Percentiles rank a stretch among this genome's conserved stretches.
These are phyloP conservation scores for Gymnoscelis rufifasciata DNA, from an alignment of 2,888 invertebrate species.

Conservation along the genomic window DNA sequence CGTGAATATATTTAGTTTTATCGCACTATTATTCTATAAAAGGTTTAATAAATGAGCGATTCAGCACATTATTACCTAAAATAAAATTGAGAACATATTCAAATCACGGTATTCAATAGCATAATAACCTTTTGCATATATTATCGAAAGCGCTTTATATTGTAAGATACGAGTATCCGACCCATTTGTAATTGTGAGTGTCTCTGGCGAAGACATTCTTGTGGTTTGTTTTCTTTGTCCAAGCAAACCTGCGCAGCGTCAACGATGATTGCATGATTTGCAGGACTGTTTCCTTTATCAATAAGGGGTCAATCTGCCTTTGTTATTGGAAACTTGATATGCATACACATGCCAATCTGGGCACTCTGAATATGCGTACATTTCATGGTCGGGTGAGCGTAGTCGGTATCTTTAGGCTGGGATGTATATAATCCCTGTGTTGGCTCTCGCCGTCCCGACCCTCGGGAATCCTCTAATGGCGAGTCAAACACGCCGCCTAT, in stretches of 20 bases:
- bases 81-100: slow-evolving; percentile 31
- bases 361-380: slow-evolving; percentile 16
- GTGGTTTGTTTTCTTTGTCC: slow-evolving; percentile 7
- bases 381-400: slow-evolving; percentile 25
- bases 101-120: slow-evolving; percentile 20
- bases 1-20: slow-evolving; percentile 61
- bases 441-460: slow-evolving; percentile 27
- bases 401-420: slow-evolving; percentile 27
- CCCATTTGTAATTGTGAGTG: slow-evolving; percentile 5
- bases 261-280: slow-evolving; percentile 11
- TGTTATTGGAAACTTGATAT: slow-evolving; percentile 19
- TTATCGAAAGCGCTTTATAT: background rate
- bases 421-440: slow-evolving; percentile 46
- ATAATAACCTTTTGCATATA: slow-evolving; percentile 8
- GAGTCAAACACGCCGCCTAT: slow-evolving; percentile 61
- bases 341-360: slow-evolving; percentile 17
- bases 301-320: slow-evolving; percentile 18
- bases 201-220: slow-evolving; percentile 3
- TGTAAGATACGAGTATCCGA: background rate
- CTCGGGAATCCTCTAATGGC: slow-evolving; percentile 45
- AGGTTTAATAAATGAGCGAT: slow-evolving; percentile 41
- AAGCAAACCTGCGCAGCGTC: slow-evolving; percentile 1
- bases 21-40: slow-evolving; percentile 58
- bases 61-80: slow-evolving; percentile 32
- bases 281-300: slow-evolving; percentile 17